A percentile compares a stretch with the other conserved stretches of the same genome.
Evolutionary conservation across 2,888 invertebrate species (phyloP).

Genomic region (Carcina quercana): DNA sequence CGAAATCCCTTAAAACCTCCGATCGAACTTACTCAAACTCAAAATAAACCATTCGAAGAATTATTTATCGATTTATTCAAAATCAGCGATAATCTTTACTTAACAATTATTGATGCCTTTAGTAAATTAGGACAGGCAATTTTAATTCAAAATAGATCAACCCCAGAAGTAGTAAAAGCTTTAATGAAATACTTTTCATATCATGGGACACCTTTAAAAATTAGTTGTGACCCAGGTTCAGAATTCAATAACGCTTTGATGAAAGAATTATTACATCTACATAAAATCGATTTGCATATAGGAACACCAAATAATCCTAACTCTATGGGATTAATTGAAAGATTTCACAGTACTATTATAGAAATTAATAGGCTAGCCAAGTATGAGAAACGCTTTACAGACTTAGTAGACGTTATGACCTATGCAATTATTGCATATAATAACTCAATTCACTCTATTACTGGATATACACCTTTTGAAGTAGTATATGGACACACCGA

Average conservation of each 20-base stretch:
- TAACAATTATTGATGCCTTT: slow-evolving; percentile 21
- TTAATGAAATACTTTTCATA: slow-evolving; percentile 22
- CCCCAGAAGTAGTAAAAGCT: slow-evolving; percentile 21
- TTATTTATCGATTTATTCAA: slow-evolving; percentile 19
- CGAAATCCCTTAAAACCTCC: slow-evolving; percentile 19
- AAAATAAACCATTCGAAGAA: slow-evolving; percentile 20
- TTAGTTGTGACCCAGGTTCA: slow-evolving; percentile 20
- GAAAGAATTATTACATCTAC: slow-evolving; percentile 14
- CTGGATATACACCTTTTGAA: slow-evolving; percentile 1
- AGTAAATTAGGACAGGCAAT: slow-evolving; percentile 24
- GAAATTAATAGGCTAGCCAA: slow-evolving; percentile 24
- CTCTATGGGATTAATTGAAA: slow-evolving; percentile 19
- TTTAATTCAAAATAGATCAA: slow-evolving; percentile 15
- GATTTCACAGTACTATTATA: slow-evolving; percentile 21
- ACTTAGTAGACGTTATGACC: slow-evolving; percentile 21
- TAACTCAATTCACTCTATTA: slow-evolving; percentile 13
- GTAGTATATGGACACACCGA: slow-evolving; percentile 1
- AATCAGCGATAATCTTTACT: slow-evolving; percentile 13
- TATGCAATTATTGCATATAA: slow-evolving; percentile 23
- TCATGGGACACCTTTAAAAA: slow-evolving; percentile 19
- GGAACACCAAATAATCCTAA: slow-evolving; percentile 21
- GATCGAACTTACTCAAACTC: slow-evolving; percentile 21
- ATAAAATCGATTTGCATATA: slow-evolving; percentile 22
- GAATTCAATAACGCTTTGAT: slow-evolving; percentile 25
- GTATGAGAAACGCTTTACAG: slow-evolving; percentile 17